Evolutionary conservation across 2,888 invertebrate species (phyloP).

Genomic region (Sabatieria punctata): DNA sequence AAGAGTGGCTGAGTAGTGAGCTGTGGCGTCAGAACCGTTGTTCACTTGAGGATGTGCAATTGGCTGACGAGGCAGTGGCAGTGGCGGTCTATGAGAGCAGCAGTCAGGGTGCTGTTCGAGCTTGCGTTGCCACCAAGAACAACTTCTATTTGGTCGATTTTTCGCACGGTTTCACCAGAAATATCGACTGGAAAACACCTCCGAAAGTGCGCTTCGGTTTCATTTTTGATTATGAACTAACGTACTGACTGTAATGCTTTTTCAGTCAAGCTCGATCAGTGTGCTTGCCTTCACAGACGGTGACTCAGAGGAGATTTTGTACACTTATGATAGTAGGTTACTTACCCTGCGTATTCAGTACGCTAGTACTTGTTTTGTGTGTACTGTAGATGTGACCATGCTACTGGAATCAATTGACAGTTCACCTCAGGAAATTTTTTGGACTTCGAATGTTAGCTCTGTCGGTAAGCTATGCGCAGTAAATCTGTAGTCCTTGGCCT

Average conservation of each 20-base stretch:
- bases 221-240: too few relatives aligned
- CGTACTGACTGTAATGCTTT: too few relatives aligned
- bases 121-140: conserved; percentile 8
- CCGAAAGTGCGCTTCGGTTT: not conserved
- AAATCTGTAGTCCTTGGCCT: not conserved
- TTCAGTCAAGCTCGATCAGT: not conserved
- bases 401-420: conserved; percentile 10
- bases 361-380: not conserved
- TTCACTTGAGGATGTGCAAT: not conserved
- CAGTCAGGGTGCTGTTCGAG: conserved; percentile 12
- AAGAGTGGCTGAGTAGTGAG: not conserved
- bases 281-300: conserved; percentile 11
- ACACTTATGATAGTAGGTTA: conserved; percentile 13
- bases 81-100: conserved; percentile 14
- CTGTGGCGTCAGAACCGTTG: not conserved
- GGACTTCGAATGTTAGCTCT: conserved; percentile 13
- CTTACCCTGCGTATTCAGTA: too few relatives aligned
- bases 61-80: conserved; percentile 13
- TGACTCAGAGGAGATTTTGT: conserved; percentile 13
- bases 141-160: conserved; percentile 11
- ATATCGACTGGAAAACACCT: too few relatives aligned
- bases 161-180: too few relatives aligned
- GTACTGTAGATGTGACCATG: conserved; percentile 11
- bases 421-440: conserved; percentile 14
- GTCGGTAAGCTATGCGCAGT: conserved; percentile 11